These are phyloP conservation scores for Melanerpes aurifrons DNA, from an alignment of 2,113 vertebrate genomes.

Conservation along the genomic window DNA sequence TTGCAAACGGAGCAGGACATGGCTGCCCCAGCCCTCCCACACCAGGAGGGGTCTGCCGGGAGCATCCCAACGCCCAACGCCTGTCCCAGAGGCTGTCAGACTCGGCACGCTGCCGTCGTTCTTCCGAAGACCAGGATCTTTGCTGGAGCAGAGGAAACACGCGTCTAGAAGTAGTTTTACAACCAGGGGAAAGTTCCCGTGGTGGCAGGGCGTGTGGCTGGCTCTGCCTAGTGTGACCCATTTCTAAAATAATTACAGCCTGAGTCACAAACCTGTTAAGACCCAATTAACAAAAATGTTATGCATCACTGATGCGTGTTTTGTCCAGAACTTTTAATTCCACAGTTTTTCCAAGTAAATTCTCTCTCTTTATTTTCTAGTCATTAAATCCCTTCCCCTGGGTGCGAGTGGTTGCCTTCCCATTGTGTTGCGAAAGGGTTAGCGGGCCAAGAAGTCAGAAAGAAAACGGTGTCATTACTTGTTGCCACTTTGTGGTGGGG, in stretches of 20 bases:
- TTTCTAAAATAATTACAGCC: conserved; percentile 77
- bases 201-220: conserved; percentile 44
- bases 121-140: not conserved
- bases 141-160: not conserved
- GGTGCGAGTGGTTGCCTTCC: conserved; percentile 71
- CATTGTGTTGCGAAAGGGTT: conserved; percentile 74
- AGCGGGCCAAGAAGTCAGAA: conserved; percentile 65
- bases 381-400: conserved; percentile 82
- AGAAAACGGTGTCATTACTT: conserved; percentile 54
- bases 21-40: not conserved
- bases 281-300: conserved; percentile 84
- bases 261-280: conserved; percentile 82
- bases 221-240: conserved; percentile 75
- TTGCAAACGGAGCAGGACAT: not conserved
- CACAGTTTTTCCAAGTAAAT: conserved; percentile 80
- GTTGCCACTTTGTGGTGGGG: conserved; percentile 5
- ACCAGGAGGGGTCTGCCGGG: not conserved
- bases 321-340: conserved; percentile 82
- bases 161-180: conserved; percentile 45
- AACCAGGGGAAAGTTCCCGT: conserved; percentile 59
- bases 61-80: not conserved
- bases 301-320: conserved; percentile 79
- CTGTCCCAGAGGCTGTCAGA: not conserved
- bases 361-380: conserved; percentile 79
- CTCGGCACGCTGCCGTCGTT: not conserved